Conservation (phyloP, 2,888 invertebrate species). For the Crepidodera aurea region DNA sequence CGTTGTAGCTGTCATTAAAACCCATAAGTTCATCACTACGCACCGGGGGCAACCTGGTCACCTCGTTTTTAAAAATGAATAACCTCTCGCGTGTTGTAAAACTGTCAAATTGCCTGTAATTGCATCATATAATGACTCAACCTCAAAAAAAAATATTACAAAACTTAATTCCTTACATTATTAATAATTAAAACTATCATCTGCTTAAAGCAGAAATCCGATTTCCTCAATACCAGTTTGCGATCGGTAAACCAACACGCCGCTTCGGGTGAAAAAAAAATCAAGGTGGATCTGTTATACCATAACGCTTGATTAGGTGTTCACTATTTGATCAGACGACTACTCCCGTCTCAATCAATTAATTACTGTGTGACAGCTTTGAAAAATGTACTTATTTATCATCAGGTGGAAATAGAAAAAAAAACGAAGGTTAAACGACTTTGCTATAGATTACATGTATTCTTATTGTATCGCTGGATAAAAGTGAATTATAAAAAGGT, state of each 20-base stretch:
- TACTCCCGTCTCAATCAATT: not conserved
- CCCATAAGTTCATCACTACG: no score
- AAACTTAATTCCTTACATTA: no score
- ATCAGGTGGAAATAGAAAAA: not conserved
- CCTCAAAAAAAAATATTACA: no score
- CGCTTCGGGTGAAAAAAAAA: not conserved
- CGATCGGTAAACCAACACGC: not conserved
- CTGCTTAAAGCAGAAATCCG: not conserved
- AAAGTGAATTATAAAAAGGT: no score
- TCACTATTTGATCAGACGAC: not conserved
- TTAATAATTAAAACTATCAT: conserved; percentile 1
- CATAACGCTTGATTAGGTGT: not conserved
- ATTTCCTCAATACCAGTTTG: not conserved
- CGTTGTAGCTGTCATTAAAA: no score
- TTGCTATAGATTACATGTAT: no score
- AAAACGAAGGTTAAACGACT: not conserved
- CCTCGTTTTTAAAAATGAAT: no score
- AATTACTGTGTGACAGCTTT: not conserved
- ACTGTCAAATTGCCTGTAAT: no score
- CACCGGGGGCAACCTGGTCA: no score
- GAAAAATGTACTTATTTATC: not conserved
- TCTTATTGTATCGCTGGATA: no score
- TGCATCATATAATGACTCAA: no score
- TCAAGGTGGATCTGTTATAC: not conserved
- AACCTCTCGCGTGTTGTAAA: no score